These are phyloP conservation scores for Alloplasta piceator DNA, from an alignment of 2,888 invertebrate species.

Conservation along the genomic window DNA sequence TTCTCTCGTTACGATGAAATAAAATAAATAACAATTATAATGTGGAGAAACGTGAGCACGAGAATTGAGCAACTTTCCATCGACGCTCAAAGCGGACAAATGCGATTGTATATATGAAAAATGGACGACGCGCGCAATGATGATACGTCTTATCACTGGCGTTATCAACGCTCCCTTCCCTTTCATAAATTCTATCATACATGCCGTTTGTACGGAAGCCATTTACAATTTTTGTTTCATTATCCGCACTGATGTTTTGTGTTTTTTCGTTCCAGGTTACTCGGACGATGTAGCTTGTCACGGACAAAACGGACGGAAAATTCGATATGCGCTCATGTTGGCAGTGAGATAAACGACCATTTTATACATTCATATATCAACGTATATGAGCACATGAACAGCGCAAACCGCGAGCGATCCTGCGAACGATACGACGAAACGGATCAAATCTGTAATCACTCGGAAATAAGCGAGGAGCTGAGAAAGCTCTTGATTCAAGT, in stretches of 20 bases:
- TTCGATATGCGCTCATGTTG: conserved; percentile 47
- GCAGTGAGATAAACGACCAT: conserved; percentile 31
- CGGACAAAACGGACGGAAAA: conserved; percentile 67
- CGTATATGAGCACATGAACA: conserved; percentile 10
- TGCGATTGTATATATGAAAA: conserved; percentile 43
- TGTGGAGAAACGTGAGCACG: conserved; percentile 36
- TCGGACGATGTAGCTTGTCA: conserved; percentile 71
- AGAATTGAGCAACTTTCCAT: conserved; percentile 35
- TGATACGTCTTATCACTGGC: conserved; percentile 45
- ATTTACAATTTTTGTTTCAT: conserved; percentile 5
- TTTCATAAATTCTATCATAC: conserved; percentile 6
- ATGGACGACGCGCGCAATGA: conserved; percentile 35
- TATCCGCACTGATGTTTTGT: conserved; percentile 1
- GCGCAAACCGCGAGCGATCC: conserved; percentile 38
- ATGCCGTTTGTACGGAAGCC: neutral
- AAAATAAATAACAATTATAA: no score
- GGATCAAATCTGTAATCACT: conserved; percentile 29
- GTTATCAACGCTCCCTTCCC: conserved; percentile 47
- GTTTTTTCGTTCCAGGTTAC: conserved; percentile 54
- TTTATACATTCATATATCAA: neutral
- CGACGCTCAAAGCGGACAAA: conserved; percentile 56
- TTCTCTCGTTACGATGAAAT: neutral
- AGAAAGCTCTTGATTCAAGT: conserved; percentile 43
- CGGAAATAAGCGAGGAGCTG: conserved; percentile 28
- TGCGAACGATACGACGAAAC: conserved; percentile 10